phyloP scores from a whole-genome alignment of 2,888 invertebrate species.

The Eristalinus aeneus region DNA sequence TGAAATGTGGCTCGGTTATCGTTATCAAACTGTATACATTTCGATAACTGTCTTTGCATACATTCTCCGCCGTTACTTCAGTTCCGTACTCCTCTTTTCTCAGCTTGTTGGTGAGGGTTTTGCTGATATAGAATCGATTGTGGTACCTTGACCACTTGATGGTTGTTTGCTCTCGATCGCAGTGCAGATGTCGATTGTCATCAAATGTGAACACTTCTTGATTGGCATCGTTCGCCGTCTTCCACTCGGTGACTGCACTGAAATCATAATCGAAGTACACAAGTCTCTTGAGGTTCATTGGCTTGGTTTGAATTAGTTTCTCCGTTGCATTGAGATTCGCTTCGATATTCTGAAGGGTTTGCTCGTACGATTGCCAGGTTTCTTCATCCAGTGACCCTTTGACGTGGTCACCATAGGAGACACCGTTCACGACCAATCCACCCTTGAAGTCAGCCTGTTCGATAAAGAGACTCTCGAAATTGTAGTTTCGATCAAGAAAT shows the following conservation, averaged over 20 bases:
- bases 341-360: constrained; percentile 7
- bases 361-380: neutral
- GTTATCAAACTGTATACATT: constrained; percentile 74
- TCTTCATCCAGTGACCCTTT: constrained; percentile 8
- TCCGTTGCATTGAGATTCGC: neutral
- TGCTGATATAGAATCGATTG: constrained; percentile 72
- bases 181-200: constrained; percentile 58
- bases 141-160: constrained; percentile 68
- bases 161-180: constrained; percentile 72
- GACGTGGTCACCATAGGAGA: neutral
- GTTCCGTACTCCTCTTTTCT: constrained; percentile 46
- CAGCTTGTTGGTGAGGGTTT: constrained; percentile 69
- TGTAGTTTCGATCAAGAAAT: constrained; percentile 74
- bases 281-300: constrained; percentile 62
- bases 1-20: constrained; percentile 71
- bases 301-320: constrained; percentile 7
- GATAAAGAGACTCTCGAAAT: constrained; percentile 75
- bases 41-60: constrained; percentile 71
- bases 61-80: constrained; percentile 74
- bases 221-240: constrained; percentile 47
- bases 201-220: constrained; percentile 68
- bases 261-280: constrained; percentile 75
- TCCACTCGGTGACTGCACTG: constrained; percentile 69
- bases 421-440: constrained; percentile 71
- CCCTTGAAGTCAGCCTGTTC: constrained; percentile 74